Evolutionary conservation across 2,113 vertebrate species (phyloP).

Genomic region (Pangasianodon hypophthalmus): DNA sequence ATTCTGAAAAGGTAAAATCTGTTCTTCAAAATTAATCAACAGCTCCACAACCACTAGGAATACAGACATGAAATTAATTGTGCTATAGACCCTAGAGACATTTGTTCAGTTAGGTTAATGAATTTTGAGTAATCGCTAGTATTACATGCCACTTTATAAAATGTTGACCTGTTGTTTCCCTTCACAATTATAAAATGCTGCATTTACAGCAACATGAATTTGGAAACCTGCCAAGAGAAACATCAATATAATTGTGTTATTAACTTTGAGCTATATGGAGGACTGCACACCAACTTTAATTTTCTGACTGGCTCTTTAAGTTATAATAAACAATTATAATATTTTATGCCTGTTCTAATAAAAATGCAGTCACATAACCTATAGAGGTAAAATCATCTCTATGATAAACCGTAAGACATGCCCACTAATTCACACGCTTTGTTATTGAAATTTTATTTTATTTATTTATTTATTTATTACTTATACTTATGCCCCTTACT

Average conservation of each 20-base stretch:
- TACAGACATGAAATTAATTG: background rate
- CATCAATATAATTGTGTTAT: background rate
- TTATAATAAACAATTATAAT: background rate
- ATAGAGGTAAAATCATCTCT: background rate
- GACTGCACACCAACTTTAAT: background rate
- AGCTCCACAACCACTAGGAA: background rate
- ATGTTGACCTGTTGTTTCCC: background rate
- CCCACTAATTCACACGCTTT: background rate
- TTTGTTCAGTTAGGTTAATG: slow-evolving; percentile 8
- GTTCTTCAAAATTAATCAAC: background rate
- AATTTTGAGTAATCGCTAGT: background rate
- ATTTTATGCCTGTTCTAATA: background rate
- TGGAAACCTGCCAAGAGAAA: background rate
- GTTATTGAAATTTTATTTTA: background rate
- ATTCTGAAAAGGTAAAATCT: background rate
- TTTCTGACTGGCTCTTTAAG: background rate
- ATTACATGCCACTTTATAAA: background rate
- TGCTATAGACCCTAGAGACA: background rate
- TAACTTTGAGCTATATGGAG: background rate
- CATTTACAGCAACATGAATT: background rate
- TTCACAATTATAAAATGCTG: slow-evolving; percentile 1
- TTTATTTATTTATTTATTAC: no score
- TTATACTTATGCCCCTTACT: background rate
- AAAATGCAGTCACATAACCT: background rate
- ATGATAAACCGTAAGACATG: background rate